Base-by-base conservation (phyloP, 2,888 invertebrate genomes). In the Tetragonula carbonaria region DNA sequence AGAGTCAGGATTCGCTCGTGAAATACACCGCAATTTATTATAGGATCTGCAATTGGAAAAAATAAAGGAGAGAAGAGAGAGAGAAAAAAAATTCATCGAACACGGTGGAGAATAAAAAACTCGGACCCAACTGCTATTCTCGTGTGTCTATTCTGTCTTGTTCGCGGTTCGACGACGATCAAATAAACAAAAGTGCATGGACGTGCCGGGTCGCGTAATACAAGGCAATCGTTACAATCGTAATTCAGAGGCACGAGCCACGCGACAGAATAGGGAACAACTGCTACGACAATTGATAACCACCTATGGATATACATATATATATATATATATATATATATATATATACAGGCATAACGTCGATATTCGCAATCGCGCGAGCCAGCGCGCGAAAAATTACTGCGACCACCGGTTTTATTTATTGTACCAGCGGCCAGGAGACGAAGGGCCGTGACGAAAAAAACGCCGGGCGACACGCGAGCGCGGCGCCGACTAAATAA, bases 361-460 rank as follows among this genome's bases (percentile, higher is more conserved):
- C 82, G 90, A 82, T 79, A 80, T 66, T 77, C 38, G 57, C 87
- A 87, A 86, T 88, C 82, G 84, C 53, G 81, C 70, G 51, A 38
- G 51, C 73, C 38, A 62, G 33, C 33, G 78, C 28, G 45, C 8
- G 78, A n/a, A 75, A 83, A 90, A 90, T 88, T 90, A 88, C 82
- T 78, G 87, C 80, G 82, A 77, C 80, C 85, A 74, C 78, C 81
- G 80, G 87, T 91, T 92, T 62, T 90, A 92, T 92, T 92, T 92
- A 92, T 92, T 86, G 91, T 84, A 63, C 50, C 70, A 5, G 85
- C 21, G 85, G n/a, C 23, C 80, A 84, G 14, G 81, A 88, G 85
- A 91, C 89, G 89, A 90, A 91, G 90, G 91, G 90, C 88, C 78
- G 65, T 65, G 84, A 75, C 83, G 80, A 63, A 82, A 72, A 78